Evolutionary conservation across 2,797 vertebrate species (phyloP).

Genomic region (Crocidura indochinensis): DNA sequence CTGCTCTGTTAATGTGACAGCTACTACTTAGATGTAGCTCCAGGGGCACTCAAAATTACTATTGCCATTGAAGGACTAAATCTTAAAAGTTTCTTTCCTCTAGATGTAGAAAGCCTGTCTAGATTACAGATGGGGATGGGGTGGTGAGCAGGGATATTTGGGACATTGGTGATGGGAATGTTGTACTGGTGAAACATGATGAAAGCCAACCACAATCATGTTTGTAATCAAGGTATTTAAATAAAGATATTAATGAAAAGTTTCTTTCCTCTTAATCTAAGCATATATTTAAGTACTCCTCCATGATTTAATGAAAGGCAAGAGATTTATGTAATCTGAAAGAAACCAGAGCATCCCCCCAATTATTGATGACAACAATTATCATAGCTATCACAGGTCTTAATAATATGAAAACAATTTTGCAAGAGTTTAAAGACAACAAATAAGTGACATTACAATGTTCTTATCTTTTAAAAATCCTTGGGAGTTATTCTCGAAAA

Average conservation of each 20-base stretch:
- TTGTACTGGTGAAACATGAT: no score
- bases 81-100: conserved; percentile 7
- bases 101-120: no score
- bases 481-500: neutral
- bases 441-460: neutral
- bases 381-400: neutral
- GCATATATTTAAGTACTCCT: neutral
- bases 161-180: no score
- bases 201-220: no score
- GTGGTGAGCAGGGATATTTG: no score
- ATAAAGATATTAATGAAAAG: no score
- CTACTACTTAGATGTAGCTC: neutral
- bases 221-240: no score
- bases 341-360: no score
- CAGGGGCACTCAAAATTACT: neutral
- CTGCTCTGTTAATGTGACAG: neutral
- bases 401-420: neutral
- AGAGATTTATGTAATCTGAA: no score
- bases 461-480: neutral
- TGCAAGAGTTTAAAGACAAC: neutral
- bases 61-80: neutral
- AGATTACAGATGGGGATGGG: no score
- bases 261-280: conserved; percentile 37
- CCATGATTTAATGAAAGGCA: no score
- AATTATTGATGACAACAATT: neutral